phyloP scores from a whole-genome alignment of 2,888 invertebrate genomes.

The Limnephilus marmoratus region DNA sequence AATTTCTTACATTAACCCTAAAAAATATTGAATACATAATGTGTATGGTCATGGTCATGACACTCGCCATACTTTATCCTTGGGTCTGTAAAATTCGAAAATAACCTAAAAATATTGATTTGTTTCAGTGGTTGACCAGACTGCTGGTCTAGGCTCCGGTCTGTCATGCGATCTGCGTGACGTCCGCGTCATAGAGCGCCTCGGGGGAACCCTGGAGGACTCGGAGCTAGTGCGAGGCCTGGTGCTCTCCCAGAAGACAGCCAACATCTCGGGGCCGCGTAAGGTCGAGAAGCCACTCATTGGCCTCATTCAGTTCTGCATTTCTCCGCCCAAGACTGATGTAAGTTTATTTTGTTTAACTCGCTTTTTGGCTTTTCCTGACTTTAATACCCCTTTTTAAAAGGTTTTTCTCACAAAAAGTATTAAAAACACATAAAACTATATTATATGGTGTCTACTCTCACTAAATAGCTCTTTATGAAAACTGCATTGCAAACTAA shows the following conservation, averaged over 20 bases:
- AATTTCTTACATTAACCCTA: too few species aligned
- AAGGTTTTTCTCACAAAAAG: background rate
- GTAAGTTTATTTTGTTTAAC: slow-evolving; percentile 75
- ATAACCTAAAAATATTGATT: background rate
- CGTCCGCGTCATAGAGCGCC: slow-evolving; percentile 96
- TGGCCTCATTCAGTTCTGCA: slow-evolving; percentile 99
- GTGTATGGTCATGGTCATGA: too few species aligned
- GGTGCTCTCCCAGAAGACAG: slow-evolving; percentile 92
- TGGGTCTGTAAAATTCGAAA: background rate
- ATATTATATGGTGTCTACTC: background rate
- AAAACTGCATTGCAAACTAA: background rate
- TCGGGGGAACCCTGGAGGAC: slow-evolving; percentile 98
- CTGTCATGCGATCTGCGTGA: slow-evolving; percentile 87
- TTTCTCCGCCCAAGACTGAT: slow-evolving; percentile 99
- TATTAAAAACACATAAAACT: background rate
- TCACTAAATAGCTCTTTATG: background rate
- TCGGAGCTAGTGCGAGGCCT: slow-evolving; percentile 97
- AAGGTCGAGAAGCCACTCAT: slow-evolving; percentile 98
- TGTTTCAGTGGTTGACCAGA: slow-evolving; percentile 74
- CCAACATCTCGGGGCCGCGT: slow-evolving; percentile 94
- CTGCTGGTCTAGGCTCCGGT: slow-evolving; percentile 71
- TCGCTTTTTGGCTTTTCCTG: background rate
- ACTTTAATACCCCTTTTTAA: background rate
- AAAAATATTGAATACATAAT: too few species aligned
- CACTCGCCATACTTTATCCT: too few species aligned